Base-by-base conservation (phyloP, 1,140 invertebrate species). In the Dreissena rostriformis region DNA sequence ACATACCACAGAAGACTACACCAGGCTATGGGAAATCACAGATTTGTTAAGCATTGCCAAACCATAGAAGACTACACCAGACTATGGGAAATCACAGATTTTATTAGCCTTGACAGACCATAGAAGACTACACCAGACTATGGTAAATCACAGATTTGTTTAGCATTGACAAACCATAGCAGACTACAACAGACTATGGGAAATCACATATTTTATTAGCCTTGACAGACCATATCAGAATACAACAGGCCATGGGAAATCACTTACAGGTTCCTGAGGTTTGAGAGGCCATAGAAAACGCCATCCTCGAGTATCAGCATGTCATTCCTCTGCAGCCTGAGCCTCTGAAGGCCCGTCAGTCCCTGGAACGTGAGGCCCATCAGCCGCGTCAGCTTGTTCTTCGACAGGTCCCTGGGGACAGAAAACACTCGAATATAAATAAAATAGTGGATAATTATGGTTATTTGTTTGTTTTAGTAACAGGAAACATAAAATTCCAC, bases 201-300 rank as follows among this genome's bases (percentile, higher is more conserved):
- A 29, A n/a, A 39, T 29, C 22, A 7, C 24, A 39, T 71, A 71
- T 51, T 19, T 19, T 66, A 4, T 63, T n/a, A 24, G 24, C 24
- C 57, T n/a, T 63, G 24, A 63, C 24, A 63, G 24, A 63, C 19
- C 5, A 49, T n/a, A 39, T 2, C 8, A 39, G 39, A 39, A 2
- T 5, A 39, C 4, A 39, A 5, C 39, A 39, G 8, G 8, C 39
- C 8, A 39, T 39, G 4, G 39, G 39, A 76, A 55, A 74, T 78
- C 68, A 91, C 95, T 95, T 95, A 96, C 95, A 97, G 94, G 79
- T 95, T 94, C 89, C 95, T 95, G 84, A 97, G 95, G 85, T 95
- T 96, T 66, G 95, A 95, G 76, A 98, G 95, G 67, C 96, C 96
- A 95, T 95, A 98, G 94, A 99, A 98, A 29, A 97, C 96, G 61